These are phyloP conservation scores for Poicephalus meyeri DNA, from an alignment of 2,113 vertebrate genomes.

Conservation along the genomic window DNA sequence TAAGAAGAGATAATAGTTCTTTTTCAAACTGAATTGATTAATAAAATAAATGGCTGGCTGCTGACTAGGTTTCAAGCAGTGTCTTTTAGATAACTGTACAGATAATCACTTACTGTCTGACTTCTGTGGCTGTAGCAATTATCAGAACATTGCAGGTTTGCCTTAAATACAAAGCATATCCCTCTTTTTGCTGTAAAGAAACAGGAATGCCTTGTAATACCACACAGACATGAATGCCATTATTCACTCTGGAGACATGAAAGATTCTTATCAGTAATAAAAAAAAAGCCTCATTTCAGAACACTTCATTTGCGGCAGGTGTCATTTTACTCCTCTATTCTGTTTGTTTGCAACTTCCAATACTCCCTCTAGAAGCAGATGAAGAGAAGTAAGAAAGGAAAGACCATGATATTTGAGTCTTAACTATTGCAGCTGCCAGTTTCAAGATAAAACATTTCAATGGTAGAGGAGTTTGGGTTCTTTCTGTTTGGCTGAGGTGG, in stretches of 20 bases:
- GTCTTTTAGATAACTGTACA: neutral
- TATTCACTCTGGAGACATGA: neutral
- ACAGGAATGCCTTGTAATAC: neutral
- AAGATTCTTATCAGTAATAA: neutral
- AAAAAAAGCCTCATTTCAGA: neutral
- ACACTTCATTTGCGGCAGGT: neutral
- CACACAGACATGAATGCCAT: neutral
- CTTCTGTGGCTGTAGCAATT: neutral
- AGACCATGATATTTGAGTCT: neutral
- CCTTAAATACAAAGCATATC: neutral
- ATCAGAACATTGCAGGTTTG: neutral
- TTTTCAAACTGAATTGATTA: neutral
- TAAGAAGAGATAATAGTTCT: neutral
- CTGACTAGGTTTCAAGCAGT: neutral
- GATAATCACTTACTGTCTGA: neutral
- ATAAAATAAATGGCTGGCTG: neutral
- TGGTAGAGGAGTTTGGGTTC: neutral
- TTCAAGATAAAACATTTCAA: neutral
- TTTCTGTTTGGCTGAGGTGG: neutral
- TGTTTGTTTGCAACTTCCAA: neutral
- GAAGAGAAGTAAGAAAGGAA: neutral
- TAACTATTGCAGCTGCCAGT: neutral
- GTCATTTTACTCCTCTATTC: neutral
- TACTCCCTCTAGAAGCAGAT: neutral
- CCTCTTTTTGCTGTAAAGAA: neutral